These are phyloP conservation scores for Drosophila mimetica DNA, from an alignment of 2,888 invertebrate species.

Conservation along the genomic window DNA sequence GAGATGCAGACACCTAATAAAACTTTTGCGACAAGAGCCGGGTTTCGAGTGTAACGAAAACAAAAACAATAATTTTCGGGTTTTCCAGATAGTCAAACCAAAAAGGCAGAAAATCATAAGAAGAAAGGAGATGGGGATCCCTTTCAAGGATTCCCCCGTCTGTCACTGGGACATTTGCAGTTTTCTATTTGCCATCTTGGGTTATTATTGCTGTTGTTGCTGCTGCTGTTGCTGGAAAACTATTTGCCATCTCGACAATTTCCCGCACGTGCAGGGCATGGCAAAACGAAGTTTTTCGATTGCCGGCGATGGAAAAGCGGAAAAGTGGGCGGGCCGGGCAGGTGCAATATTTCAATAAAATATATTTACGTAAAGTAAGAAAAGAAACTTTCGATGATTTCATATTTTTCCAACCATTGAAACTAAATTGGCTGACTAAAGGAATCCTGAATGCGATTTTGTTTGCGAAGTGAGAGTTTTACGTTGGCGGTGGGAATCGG, in stretches of 20 bases:
- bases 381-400: conserved; percentile 67
- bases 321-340: conserved; percentile 44
- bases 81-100: conserved; percentile 40
- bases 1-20: conserved; percentile 79
- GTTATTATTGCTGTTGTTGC: conserved; percentile 46
- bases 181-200: conserved; percentile 66
- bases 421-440: conserved; percentile 38
- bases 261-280: conserved; percentile 75
- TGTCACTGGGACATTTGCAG: conserved; percentile 73
- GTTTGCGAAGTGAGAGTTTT: not conserved
- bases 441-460: conserved; percentile 1
- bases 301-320: conserved; percentile 22
- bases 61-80: conserved; percentile 78
- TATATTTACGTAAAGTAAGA: conserved; percentile 58
- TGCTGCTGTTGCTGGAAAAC: conserved; percentile 61
- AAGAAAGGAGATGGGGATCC: not conserved
- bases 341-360: conserved; percentile 76
- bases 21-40: conserved; percentile 71
- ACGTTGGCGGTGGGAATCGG: conserved; percentile 10
- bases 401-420: conserved; percentile 65
- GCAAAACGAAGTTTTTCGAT: conserved; percentile 62
- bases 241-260: conserved; percentile 80
- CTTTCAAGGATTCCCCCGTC: conserved; percentile 43
- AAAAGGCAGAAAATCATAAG: no score
- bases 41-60: conserved; percentile 73